Conservation (phyloP, 2,113 vertebrate species). For the Haemorhous mexicanus region DNA sequence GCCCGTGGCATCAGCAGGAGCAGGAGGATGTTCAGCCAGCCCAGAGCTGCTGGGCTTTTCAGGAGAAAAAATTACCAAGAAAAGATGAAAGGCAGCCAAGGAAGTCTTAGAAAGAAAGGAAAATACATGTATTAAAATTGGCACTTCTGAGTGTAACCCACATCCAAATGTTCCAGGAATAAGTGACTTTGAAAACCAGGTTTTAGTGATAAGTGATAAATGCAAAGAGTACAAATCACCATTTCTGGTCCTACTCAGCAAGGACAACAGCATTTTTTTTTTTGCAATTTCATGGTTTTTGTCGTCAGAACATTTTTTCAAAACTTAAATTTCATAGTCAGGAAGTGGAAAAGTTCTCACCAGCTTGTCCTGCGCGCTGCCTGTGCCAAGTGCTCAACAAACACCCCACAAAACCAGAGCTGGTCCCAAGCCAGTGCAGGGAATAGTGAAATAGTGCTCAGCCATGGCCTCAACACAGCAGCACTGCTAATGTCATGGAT, state of each 20-base stretch:
- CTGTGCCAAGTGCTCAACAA: background rate
- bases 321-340: accelerated
- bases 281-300: background rate
- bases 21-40: background rate
- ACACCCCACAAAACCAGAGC: background rate
- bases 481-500: accelerated
- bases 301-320: background rate
- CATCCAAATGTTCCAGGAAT: background rate
- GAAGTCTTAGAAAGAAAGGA: background rate
- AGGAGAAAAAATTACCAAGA: background rate
- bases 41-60: background rate
- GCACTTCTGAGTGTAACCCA: background rate
- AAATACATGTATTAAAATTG: background rate
- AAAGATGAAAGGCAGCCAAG: background rate
- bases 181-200: background rate
- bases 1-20: accelerated
- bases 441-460: background rate
- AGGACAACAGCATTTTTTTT: background rate
- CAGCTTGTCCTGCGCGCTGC: background rate
- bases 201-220: background rate
- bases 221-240: background rate
- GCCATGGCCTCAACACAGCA: background rate
- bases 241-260: background rate
- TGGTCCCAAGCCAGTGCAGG: background rate
- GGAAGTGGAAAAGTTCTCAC: background rate